Base-by-base conservation (phyloP, 1,140 invertebrate genomes). In the Amyelois transitella region DNA sequence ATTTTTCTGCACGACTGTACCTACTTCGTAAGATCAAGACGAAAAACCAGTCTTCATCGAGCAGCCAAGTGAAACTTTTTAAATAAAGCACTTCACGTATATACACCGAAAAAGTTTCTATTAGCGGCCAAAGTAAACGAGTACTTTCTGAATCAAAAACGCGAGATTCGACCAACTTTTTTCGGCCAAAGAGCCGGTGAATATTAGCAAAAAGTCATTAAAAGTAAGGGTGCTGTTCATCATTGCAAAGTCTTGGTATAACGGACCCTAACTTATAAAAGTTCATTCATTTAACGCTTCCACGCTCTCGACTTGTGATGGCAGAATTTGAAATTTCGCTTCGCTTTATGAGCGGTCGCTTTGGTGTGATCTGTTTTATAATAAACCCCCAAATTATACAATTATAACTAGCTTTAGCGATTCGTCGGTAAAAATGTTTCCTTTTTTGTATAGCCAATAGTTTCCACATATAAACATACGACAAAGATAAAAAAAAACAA, bases 161-260 rank as follows among this genome's bases (percentile, higher is more conserved):
- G n/a, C 47, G 53, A 60, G 62, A 69, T 69, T 75, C 64, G 22
- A 38, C 58, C 52, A 80, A 80, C 55, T 72, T 83, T 81, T 79
- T 70, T 60, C 66, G 56, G 60, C 64, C 61, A 75, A 76, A 75
- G 66, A 75, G 60, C 53, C 69, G 65, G 64, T 60, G 75, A 75
- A 86, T 84, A 86, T 84, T 83, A 82, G 81, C 80, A 75, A 81
- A 86, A 86, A 86, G 83, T 84, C 80, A 84, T 86, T 86, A 84
- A 86, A 86, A 83, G 75, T 86, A 77, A 77, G 76, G 75, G 60
- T 61, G 75, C 71, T 79, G 75, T 86, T 81, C 81, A 86, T 86
- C 78, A 83, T 72, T 66, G 59, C 75, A 81, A 86, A 85, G 83
- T 76, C 75, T 38, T 38, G 75, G 80, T 81, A 83, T 81, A 78